A percentile compares a stretch with the other conserved stretches of the same genome.
phyloP scores from a whole-genome alignment of 2,797 vertebrate genomes.

The Cephalopachus bancanus region DNA sequence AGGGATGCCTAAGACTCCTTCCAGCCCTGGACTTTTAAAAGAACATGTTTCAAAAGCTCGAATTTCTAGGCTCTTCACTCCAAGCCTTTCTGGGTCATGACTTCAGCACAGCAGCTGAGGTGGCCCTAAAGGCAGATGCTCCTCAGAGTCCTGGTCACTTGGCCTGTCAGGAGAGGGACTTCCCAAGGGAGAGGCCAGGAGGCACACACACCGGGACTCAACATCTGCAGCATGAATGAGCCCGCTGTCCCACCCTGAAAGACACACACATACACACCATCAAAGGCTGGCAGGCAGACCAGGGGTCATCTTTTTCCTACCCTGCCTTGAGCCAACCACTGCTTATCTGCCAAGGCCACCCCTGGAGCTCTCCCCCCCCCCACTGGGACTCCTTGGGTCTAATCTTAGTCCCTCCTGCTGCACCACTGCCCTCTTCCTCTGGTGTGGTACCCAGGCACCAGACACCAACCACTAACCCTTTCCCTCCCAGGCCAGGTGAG shows the following conservation, averaged over 20 bases:
- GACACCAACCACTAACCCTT: neutral
- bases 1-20: neutral
- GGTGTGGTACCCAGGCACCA: neutral
- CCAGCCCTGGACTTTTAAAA: neutral
- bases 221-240: neutral
- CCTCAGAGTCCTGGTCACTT: neutral
- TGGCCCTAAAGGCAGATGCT: neutral
- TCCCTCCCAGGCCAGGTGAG: neutral
- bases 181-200: neutral
- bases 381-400: neutral
- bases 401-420: neutral
- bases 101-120: neutral
- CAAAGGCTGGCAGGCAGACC: neutral
- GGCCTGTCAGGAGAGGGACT: neutral
- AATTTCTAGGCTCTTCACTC: neutral
- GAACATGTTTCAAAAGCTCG: neutral
- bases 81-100: neutral
- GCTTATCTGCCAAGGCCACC: no score
- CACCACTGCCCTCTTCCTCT: neutral
- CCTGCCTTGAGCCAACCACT: neutral
- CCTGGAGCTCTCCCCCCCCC: neutral
- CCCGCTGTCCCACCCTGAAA: neutral
- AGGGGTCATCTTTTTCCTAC: neutral
- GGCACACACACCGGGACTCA: neutral
- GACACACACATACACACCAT: neutral